A percentile compares a stretch with the other conserved stretches of the same genome.
phyloP scores from a whole-genome alignment of 2,888 invertebrate genomes.

The Sarcophaga rosellei region DNA sequence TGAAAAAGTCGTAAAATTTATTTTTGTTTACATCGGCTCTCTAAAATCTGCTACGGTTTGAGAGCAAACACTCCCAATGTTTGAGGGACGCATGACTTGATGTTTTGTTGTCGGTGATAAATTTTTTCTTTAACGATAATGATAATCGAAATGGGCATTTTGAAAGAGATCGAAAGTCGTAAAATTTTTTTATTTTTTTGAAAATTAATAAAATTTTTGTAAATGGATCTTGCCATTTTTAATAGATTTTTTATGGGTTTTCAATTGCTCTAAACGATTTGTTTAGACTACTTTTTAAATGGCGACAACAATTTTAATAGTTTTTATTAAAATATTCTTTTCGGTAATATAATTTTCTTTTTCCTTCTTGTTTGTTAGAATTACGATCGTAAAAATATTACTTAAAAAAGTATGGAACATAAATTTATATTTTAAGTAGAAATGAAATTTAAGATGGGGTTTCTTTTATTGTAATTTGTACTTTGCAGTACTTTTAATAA shows the following conservation, averaged over 20 bases:
- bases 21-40: constrained; percentile 3
- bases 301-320: constrained; percentile 59
- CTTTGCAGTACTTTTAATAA: no score
- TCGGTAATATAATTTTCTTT: constrained; percentile 5
- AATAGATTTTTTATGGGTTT: constrained; percentile 77
- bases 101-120: constrained; percentile 52
- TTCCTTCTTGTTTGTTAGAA: no score
- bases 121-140: constrained; percentile 23
- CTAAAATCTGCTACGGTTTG: background rate
- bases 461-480: no score
- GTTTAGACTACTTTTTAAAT: constrained; percentile 72
- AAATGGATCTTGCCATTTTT: constrained; percentile 71
- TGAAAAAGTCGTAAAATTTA: constrained; percentile 57
- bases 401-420: no score
- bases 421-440: no score
- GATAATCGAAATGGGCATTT: constrained; percentile 4
- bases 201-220: constrained; percentile 23
- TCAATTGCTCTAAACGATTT: constrained; percentile 76
- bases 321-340: constrained; percentile 44
- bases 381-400: no score
- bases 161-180: constrained; percentile 58
- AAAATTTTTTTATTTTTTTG: constrained; percentile 43
- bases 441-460: no score
- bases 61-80: constrained; percentile 3
- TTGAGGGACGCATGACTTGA: constrained; percentile 18